These are phyloP conservation scores for Nerophis ophidion DNA, from an alignment of 2,113 vertebrate genomes.

Conservation along the genomic window DNA sequence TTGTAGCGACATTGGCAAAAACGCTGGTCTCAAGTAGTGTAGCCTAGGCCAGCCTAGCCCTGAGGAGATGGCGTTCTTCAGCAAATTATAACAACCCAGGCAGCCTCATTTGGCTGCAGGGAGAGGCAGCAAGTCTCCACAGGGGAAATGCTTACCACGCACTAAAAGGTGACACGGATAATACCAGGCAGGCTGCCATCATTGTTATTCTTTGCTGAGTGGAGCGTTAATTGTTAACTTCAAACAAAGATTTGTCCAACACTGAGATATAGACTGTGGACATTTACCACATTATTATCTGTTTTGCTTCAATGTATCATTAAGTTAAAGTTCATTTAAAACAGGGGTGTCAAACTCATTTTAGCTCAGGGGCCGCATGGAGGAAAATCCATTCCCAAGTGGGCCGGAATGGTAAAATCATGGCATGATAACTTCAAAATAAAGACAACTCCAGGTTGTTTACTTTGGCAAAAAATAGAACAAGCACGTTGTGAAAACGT, in stretches of 20 bases:
- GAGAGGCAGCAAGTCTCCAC: conserved; percentile 34
- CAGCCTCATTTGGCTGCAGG: conserved; percentile 52
- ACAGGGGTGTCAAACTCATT: too few relatives aligned
- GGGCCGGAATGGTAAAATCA: too few relatives aligned
- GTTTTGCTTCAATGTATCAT: too few relatives aligned
- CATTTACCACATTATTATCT: too few relatives aligned
- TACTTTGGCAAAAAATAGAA: too few relatives aligned
- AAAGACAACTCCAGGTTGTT: too few relatives aligned
- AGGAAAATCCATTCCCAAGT: too few relatives aligned
- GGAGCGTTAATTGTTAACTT: conserved; percentile 28
- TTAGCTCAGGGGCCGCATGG: too few relatives aligned
- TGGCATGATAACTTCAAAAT: too few relatives aligned
- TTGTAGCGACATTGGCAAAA: conserved; percentile 13
- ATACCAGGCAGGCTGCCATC: conserved; percentile 24
- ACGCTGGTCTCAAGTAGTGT: conserved; percentile 19
- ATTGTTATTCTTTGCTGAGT: conserved; percentile 45
- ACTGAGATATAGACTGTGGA: not conserved
- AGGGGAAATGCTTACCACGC: conserved; percentile 42
- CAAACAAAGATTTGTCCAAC: conserved; percentile 36
- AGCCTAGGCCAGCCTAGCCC: conserved; percentile 30
- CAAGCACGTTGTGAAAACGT: too few relatives aligned
- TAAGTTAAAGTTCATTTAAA: too few relatives aligned
- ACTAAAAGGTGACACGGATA: conserved; percentile 43
- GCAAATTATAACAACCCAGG: conserved; percentile 38
- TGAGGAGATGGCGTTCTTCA: conserved; percentile 39